These are phyloP conservation scores for Alligator mississippiensis DNA, from an alignment of 2,113 vertebrate species.

Conservation along the genomic window DNA sequence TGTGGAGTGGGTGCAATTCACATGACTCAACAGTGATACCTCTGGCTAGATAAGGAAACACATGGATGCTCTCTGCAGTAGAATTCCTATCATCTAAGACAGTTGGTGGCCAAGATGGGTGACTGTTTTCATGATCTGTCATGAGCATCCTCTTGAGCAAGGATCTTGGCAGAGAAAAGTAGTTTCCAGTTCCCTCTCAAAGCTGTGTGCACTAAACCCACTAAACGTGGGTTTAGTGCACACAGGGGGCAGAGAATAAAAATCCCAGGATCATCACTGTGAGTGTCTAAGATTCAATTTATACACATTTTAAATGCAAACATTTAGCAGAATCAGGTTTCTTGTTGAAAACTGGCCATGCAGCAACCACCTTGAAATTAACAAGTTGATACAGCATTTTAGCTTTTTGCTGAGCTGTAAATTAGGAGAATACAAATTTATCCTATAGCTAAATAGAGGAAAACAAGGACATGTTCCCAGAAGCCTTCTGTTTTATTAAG, in stretches of 20 bases:
- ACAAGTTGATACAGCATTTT: not conserved
- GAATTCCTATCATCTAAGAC: not conserved
- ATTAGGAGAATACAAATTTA: constrained; percentile 44
- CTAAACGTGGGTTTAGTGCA: not conserved
- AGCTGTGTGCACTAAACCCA: too few relatives aligned
- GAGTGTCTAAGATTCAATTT: not conserved
- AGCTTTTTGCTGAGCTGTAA: constrained; percentile 46
- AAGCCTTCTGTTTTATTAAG: constrained; percentile 50
- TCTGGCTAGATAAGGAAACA: not conserved
- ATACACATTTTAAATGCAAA: not conserved
- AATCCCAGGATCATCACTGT: not conserved
- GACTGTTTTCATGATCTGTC: too few relatives aligned
- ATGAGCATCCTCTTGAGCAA: not conserved
- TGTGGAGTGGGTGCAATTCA: not conserved
- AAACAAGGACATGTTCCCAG: constrained; percentile 55
- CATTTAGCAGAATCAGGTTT: not conserved
- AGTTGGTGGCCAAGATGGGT: not conserved
- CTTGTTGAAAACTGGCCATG: constrained; percentile 32
- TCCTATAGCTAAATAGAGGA: constrained; percentile 27
- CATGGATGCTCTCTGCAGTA: not conserved
- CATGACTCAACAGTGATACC: not conserved
- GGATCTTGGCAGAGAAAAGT: not conserved
- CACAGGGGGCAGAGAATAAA: not conserved
- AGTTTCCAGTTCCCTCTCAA: not conserved
- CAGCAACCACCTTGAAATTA: constrained; percentile 56